Evolutionary conservation across 2,113 vertebrate genomes (phyloP), one percentile per base, ranked within the genome.

Genomic region (Cyanoliseus patagonus): DNA sequence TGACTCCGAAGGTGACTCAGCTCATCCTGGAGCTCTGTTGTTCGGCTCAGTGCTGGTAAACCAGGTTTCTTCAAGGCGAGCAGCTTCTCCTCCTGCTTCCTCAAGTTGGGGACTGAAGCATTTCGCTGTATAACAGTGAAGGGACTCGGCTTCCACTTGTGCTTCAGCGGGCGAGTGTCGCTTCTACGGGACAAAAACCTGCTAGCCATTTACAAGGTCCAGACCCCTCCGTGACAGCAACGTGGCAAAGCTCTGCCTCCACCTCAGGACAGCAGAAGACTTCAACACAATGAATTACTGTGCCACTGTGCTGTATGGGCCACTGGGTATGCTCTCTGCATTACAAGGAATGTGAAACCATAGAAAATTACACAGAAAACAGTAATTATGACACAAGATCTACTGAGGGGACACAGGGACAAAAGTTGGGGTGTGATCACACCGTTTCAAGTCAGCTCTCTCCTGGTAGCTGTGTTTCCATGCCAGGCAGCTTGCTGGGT

Each of bases 101-200:
- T 99, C 90, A 99, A 98, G 97, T 99, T 99, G 92, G 99, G 99
- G 83, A 99, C 99, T 0, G 99, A 99, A 22, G 99, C 99, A 79
- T 99, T 99, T 42, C 99, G 98, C 86, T 99, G 99, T 86, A 99
- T 99, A 35, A 99, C 98, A 2, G 99, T 98, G 96, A 99, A 98
- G 49, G 99, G 99, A 23, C 99, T 99, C 2, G 99, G 99, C 91
- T 99, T 98, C 99, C 99, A 99, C 61, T 99, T 99, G 53, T 99
- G 99, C 97, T 99, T 99, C 85, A 99, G 97, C 1, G 99, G 99
- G 17, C 99, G 99, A 5, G 98, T 91, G 96, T 99, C 99, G 3
- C 99, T 99, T 94, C 99, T 99, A 6, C 27, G 14, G 90, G 66
- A 87, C 74, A 95, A 31, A 83, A 83, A 30, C 20, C 88, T 31